These are phyloP conservation scores for Eurois occulta DNA, from an alignment of 2,888 invertebrate species.

Conservation along the genomic window DNA sequence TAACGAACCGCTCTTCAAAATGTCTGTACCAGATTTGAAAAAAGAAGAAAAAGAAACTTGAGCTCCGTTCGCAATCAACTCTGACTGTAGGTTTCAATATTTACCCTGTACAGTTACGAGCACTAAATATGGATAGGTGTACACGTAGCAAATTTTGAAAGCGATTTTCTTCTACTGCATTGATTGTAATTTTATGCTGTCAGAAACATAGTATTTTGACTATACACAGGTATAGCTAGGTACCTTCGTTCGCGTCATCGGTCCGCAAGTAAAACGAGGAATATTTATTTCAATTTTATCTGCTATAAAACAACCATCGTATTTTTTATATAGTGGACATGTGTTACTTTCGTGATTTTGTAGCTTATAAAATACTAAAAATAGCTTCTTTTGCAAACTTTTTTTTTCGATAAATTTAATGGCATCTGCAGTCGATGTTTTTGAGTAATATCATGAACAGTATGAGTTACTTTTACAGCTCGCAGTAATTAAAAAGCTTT, in stretches of 20 bases:
- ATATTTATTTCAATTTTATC: conserved; percentile 22
- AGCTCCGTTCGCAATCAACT: conserved; percentile 36
- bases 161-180: neutral
- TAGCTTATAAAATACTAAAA: conserved; percentile 13
- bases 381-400: neutral
- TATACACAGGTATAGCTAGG: neutral
- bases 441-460: neutral
- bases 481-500: too few relatives aligned
- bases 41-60: conserved; percentile 3
- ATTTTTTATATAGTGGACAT: conserved; percentile 18
- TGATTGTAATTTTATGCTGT: neutral
- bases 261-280: neutral
- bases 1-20: conserved; percentile 41
- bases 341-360: conserved; percentile 18
- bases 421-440: conserved; percentile 6
- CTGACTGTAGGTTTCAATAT: conserved; percentile 1
- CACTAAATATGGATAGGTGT: neutral
- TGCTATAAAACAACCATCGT: conserved; percentile 9
- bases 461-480: neutral
- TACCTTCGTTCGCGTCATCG: neutral
- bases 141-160: neutral
- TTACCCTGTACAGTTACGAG: neutral
- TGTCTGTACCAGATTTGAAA: conserved; percentile 27
- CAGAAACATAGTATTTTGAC: neutral
- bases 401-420: conserved; percentile 2